Percentiles rank a stretch among this genome's conserved stretches.
Conservation (phyloP, 1,140 invertebrate species). For the Wasmannia auropunctata region DNA sequence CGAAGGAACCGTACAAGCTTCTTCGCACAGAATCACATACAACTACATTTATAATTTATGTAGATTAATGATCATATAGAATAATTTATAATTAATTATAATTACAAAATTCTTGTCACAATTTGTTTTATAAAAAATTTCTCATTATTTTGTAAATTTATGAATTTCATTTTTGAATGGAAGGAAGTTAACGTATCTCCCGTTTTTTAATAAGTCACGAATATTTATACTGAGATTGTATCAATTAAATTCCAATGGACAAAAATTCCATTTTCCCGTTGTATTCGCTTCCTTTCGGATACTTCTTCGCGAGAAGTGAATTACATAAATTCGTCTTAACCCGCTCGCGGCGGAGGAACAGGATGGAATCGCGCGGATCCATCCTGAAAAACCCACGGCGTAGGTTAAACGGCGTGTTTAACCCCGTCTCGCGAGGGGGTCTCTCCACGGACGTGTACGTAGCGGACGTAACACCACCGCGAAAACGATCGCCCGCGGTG, state of each 20-base stretch:
- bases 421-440: constrained; percentile 44
- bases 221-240: no score
- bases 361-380: constrained; percentile 57
- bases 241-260: no score
- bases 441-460: neutral
- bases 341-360: neutral
- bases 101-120: no score
- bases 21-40: no score
- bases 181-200: neutral
- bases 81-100: neutral
- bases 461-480: constrained; percentile 9
- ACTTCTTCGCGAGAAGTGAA: no score
- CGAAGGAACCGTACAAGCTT: neutral
- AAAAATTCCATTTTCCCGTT: no score
- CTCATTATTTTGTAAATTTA: no score
- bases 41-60: neutral
- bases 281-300: no score
- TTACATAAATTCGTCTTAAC: no score
- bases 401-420: constrained; percentile 68
- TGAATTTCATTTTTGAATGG: neutral
- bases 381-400: constrained; percentile 57
- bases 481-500: constrained; percentile 29
- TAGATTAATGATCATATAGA: neutral
- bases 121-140: neutral
- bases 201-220: no score